Evolutionary conservation across 2,113 vertebrate genomes (phyloP).

Genomic region (Etia nguti): DNA sequence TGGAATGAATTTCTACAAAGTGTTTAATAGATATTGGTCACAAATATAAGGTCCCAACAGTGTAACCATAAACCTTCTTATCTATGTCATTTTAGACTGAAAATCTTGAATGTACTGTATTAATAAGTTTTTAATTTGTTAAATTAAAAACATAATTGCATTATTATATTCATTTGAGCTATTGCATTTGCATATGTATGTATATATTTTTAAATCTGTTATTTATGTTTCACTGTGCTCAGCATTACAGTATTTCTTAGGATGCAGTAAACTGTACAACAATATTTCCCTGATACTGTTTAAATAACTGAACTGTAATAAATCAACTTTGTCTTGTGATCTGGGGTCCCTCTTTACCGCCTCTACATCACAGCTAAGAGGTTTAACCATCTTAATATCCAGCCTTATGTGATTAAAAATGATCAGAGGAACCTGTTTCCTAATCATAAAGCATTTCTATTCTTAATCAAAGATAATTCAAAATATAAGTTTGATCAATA

Average conservation of each 20-base stretch:
- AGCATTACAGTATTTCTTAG: neutral
- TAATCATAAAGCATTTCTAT: neutral
- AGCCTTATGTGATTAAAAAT: neutral
- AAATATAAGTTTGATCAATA: neutral
- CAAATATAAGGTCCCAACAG: neutral
- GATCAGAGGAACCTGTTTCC: neutral
- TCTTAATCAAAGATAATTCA: neutral
- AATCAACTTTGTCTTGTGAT: neutral
- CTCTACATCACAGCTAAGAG: rapidly evolving
- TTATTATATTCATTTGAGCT: neutral
- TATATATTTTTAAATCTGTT: neutral
- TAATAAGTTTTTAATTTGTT: neutral
- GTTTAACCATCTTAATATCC: rapidly evolving
- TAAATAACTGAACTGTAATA: neutral
- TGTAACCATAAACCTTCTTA: rapidly evolving
- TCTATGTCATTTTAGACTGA: neutral
- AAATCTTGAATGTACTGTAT: neutral
- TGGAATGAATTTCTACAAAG: rapidly evolving
- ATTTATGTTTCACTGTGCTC: neutral
- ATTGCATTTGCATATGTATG: neutral
- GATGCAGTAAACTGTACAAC: neutral
- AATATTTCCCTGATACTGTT: rapidly evolving
- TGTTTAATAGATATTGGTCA: rapidly evolving
- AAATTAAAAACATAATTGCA: rapidly evolving
- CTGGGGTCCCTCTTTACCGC: rapidly evolving